Conservation (phyloP, 2,888 invertebrate species). For the Drosophila prostipennis region DNA sequence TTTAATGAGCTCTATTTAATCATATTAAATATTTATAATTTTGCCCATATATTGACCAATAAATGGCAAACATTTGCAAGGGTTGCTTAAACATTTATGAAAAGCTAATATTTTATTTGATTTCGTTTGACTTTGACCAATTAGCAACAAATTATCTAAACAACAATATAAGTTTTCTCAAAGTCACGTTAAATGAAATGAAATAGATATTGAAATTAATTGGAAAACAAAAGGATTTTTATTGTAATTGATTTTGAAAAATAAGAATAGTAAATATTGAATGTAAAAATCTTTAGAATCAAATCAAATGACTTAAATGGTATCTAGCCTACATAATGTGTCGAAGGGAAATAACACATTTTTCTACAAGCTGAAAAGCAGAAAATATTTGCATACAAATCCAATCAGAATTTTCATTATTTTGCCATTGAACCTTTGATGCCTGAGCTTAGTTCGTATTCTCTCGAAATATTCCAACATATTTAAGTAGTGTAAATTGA, state of each 20-base stretch:
- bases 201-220: no score
- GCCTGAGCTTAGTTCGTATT: neutral
- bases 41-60: neutral
- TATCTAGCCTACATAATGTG: neutral
- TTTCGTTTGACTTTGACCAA: neutral
- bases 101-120: neutral
- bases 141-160: no score
- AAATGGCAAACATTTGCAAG: neutral
- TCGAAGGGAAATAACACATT: neutral
- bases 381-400: constrained; percentile 4
- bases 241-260: neutral
- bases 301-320: neutral
- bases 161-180: no score
- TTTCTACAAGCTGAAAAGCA: neutral
- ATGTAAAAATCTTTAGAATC: neutral
- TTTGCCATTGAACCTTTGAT: constrained; percentile 2
- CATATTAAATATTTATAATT: constrained; percentile 7
- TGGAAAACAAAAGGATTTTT: no score
- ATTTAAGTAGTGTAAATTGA: constrained; percentile 41
- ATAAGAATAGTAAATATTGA: neutral
- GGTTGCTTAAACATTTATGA: neutral
- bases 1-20: constrained; percentile 18
- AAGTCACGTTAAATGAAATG: no score
- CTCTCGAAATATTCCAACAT: constrained; percentile 8
- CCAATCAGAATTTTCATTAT: constrained; percentile 16